A percentile compares a stretch with the other conserved stretches of the same genome.
Evolutionary conservation across 2,113 vertebrate genomes (phyloP).

Genomic region (Pollachius pollachius): DNA sequence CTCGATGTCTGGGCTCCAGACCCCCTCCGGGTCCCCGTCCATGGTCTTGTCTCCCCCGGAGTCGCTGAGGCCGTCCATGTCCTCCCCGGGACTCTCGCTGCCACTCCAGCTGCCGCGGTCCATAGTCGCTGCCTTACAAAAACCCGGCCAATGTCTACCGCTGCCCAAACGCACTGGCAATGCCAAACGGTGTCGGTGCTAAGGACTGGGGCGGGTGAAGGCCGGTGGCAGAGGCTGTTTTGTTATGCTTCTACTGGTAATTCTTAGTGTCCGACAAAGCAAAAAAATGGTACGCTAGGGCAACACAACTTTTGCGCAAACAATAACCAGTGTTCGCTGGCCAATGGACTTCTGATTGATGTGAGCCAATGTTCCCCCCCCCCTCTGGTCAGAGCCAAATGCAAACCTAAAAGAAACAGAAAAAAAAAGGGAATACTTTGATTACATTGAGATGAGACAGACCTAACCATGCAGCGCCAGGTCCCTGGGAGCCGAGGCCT

Average conservation of each 20-base stretch:
- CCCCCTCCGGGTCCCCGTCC: slow-evolving; percentile 95
- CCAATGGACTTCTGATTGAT: too few relatives aligned
- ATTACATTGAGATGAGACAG: too few relatives aligned
- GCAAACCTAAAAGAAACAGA: too few relatives aligned
- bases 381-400: too few relatives aligned
- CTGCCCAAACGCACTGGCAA: slow-evolving; percentile 7
- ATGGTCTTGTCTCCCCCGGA: slow-evolving; percentile 91
- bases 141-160: not conserved
- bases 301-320: too few relatives aligned
- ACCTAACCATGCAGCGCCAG: too few relatives aligned
- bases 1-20: slow-evolving; percentile 98
- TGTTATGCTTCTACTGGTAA: not conserved
- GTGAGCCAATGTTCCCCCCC: too few relatives aligned
- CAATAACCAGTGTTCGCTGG: too few relatives aligned
- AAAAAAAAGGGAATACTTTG: too few relatives aligned
- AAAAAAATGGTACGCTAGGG: too few relatives aligned
- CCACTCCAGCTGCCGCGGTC: slow-evolving; percentile 97
- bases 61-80: slow-evolving; percentile 94
- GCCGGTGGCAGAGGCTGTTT: not conserved
- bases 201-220: not conserved
- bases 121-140: slow-evolving; percentile 73
- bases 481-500: too few relatives aligned
- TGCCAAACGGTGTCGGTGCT: slow-evolving; percentile 5
- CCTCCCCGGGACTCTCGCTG: slow-evolving; percentile 94
- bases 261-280: too few relatives aligned